phyloP scores from a whole-genome alignment of 1,140 invertebrate species.

The Antheraea pernyi region DNA sequence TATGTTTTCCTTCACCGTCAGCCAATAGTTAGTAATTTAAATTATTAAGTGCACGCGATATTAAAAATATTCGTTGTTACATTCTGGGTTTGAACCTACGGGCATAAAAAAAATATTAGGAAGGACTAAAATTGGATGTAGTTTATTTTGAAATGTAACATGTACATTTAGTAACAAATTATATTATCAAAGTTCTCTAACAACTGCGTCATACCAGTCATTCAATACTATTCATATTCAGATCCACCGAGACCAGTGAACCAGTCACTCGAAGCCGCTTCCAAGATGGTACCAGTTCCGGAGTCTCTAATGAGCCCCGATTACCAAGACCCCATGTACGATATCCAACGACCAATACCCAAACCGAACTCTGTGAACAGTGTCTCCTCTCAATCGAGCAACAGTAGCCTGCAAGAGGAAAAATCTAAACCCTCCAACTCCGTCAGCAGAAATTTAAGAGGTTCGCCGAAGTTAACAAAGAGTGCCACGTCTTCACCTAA shows the following conservation, averaged over 20 bases:
- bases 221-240: not conserved
- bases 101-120: no score
- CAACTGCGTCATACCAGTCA: no score
- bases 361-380: constrained; percentile 41
- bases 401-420: constrained; percentile 58
- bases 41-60: no score
- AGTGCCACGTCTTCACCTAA: constrained; percentile 77
- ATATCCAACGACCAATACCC: constrained; percentile 57
- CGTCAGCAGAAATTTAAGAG: constrained; percentile 30
- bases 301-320: constrained; percentile 92
- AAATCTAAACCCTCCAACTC: constrained; percentile 36
- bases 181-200: no score
- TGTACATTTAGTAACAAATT: no score
- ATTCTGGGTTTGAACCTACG: no score
- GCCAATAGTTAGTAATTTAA: no score
- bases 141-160: no score
- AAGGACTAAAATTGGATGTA: no score
- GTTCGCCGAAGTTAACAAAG: constrained; percentile 75
- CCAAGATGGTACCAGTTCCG: constrained; percentile 91
- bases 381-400: constrained; percentile 59
- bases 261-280: constrained; percentile 88
- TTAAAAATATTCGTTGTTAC: no score
- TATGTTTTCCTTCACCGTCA: no score
- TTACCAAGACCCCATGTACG: constrained; percentile 79
- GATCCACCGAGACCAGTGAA: constrained; percentile 64